Evolutionary conservation across 2,797 vertebrate species (phyloP).

Genomic region (Sardinella longiceps): DNA sequence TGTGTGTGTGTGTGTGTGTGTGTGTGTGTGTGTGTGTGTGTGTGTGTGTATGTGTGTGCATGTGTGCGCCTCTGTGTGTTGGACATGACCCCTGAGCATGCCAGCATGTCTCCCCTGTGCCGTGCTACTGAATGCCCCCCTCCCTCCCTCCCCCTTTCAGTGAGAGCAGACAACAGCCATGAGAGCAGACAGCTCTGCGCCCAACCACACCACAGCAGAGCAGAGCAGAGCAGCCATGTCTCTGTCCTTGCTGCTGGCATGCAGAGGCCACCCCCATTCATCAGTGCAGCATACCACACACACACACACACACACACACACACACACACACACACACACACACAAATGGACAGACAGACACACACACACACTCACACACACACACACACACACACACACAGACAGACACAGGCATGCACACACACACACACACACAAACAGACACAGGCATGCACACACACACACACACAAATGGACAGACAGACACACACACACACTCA

Average conservation of each 20-base stretch:
- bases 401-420: not conserved
- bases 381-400: constrained; percentile 20
- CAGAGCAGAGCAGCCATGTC: constrained; percentile 27
- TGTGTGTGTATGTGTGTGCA: not conserved
- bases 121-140: not conserved
- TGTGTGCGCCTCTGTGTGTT: constrained; percentile 21
- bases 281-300: constrained; percentile 26
- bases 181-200: constrained; percentile 49
- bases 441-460: too few species aligned
- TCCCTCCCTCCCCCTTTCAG: constrained; percentile 28
- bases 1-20: not conserved
- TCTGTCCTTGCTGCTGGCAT: constrained; percentile 51
- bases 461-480: constrained; percentile 1
- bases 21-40: not conserved
- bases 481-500: constrained; percentile 16
- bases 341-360: not conserved
- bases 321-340: constrained; percentile 15
- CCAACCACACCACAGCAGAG: constrained; percentile 7
- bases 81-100: not conserved
- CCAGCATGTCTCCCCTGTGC: not conserved
- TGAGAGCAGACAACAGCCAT: constrained; percentile 49
- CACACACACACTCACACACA: constrained; percentile 26
- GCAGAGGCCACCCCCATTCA: constrained; percentile 44
- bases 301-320: constrained; percentile 11
- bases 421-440: too few species aligned